phyloP scores from a whole-genome alignment of 2,888 invertebrate genomes.

The Xestia c-nigrum region DNA sequence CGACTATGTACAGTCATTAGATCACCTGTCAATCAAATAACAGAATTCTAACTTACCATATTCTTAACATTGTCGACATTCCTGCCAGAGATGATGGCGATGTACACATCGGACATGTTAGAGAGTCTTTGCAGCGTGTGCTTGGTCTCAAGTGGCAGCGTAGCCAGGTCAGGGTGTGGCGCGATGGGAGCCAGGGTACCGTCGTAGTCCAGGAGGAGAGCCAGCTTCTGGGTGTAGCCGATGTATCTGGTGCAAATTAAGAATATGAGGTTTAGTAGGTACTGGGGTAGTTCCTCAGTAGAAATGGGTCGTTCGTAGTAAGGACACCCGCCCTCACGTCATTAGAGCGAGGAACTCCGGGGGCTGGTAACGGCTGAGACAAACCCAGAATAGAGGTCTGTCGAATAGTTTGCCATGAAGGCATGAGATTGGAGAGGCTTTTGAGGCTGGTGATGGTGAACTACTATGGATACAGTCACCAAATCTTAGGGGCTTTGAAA shows the following conservation, averaged over 20 bases:
- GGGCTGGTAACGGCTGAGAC: neutral
- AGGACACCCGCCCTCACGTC: neutral
- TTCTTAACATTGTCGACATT: slow-evolving; percentile 96
- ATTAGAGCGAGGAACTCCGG: neutral
- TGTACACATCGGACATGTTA: slow-evolving; percentile 96
- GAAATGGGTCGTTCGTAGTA: neutral
- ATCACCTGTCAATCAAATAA: neutral
- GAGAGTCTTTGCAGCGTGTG: slow-evolving; percentile 95
- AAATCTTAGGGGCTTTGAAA: neutral
- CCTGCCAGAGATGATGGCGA: slow-evolving; percentile 96
- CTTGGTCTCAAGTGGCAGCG: slow-evolving; percentile 95
- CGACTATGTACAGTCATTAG: too few species aligned
- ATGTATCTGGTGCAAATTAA: slow-evolving; percentile 92
- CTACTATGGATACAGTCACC: neutral
- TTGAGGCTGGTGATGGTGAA: neutral
- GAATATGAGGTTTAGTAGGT: neutral
- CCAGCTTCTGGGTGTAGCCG: slow-evolving; percentile 96
- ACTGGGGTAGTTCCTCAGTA: neutral
- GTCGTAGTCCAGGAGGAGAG: slow-evolving; percentile 96
- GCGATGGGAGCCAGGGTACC: slow-evolving; percentile 97
- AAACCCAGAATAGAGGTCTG: neutral
- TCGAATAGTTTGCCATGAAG: too few species aligned
- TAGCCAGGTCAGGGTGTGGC: slow-evolving; percentile 97
- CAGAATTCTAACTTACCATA: slow-evolving; percentile 91
- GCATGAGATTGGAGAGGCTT: too few species aligned